Conservation (phyloP, 64 coral and sea anemone genomes). For the Acropora yongei region DNA sequence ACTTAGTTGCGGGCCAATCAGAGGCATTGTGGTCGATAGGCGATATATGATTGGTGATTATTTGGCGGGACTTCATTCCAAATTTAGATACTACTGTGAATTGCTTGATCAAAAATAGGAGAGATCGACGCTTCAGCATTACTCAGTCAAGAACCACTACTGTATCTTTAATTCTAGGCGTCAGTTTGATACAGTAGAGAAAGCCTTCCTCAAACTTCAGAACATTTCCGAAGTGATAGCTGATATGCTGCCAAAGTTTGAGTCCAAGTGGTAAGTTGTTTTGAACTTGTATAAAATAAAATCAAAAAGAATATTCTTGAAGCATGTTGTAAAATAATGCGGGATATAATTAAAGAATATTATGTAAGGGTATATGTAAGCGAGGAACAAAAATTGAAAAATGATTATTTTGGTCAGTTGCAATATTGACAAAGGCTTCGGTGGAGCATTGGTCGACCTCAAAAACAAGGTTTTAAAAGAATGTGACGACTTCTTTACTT, state of each 20-base stretch:
- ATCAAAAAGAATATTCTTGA: not conserved
- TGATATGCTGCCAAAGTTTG: conserved; percentile 38
- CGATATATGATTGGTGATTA: no score
- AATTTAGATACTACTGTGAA: no score
- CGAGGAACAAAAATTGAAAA: not conserved
- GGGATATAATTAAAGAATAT: no score
- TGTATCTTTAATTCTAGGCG: not conserved
- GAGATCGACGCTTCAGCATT: no score
- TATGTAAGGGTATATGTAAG: not conserved
- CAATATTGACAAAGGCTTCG: conserved; percentile 51
- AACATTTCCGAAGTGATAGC: not conserved
- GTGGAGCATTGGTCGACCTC: conserved; percentile 45
- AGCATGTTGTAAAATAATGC: no score
- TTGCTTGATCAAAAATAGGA: no score
- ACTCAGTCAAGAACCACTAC: not conserved
- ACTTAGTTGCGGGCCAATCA: no score
- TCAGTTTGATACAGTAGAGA: not conserved
- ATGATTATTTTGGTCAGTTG: conserved; percentile 15
- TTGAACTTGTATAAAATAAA: not conserved
- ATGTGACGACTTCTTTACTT: conserved; percentile 40
- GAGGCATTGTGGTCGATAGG: no score
- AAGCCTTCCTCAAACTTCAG: conserved; percentile 8
- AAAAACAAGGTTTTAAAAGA: conserved; percentile 49
- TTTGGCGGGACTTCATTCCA: no score
- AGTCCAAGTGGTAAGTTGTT: conserved; percentile 4